Percentiles rank a stretch among this genome's conserved stretches.
phyloP scores from a whole-genome alignment of 2,113 vertebrate species.

The Ptychochromis oligacanthus region DNA sequence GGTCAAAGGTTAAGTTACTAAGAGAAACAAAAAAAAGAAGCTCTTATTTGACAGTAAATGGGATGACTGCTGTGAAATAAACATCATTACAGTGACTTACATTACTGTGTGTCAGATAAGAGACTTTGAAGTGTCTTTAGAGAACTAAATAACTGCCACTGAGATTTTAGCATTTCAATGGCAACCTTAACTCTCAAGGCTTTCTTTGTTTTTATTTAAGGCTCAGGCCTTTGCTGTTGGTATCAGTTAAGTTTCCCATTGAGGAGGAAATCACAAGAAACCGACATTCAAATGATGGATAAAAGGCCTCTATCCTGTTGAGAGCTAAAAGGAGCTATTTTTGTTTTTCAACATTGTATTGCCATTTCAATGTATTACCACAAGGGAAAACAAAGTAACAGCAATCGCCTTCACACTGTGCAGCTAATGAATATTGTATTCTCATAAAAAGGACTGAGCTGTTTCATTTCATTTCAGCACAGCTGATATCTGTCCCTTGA shows the following conservation, averaged over 20 bases:
- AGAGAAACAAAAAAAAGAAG: constrained; percentile 18
- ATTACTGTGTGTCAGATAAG: constrained; percentile 83
- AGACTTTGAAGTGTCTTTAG: constrained; percentile 83
- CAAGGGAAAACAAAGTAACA: constrained; percentile 53
- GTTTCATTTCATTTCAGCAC: constrained; percentile 11
- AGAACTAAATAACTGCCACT: constrained; percentile 82
- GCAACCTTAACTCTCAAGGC: constrained; percentile 82
- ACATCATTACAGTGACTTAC: constrained; percentile 75
- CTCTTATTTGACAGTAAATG: constrained; percentile 64
- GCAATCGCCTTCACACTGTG: constrained; percentile 35
- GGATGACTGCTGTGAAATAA: constrained; percentile 77
- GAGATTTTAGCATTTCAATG: constrained; percentile 84
- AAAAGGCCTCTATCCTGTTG: constrained; percentile 67
- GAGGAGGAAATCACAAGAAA: constrained; percentile 80
- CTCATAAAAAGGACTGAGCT: not conserved
- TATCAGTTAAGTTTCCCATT: constrained; percentile 79
- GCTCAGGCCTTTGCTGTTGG: constrained; percentile 67
- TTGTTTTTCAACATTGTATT: constrained; percentile 58
- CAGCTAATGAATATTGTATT: constrained; percentile 43
- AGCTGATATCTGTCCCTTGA: not conserved
- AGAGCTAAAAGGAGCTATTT: constrained; percentile 59
- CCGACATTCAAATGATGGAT: constrained; percentile 76
- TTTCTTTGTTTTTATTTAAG: constrained; percentile 84
- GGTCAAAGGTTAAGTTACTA: constrained; percentile 44
- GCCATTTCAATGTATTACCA: constrained; percentile 66